Evolutionary conservation across 2,888 invertebrate genomes (phyloP), one percentile per base, ranked within the genome.

Genomic region (Mycalesis mineus): DNA sequence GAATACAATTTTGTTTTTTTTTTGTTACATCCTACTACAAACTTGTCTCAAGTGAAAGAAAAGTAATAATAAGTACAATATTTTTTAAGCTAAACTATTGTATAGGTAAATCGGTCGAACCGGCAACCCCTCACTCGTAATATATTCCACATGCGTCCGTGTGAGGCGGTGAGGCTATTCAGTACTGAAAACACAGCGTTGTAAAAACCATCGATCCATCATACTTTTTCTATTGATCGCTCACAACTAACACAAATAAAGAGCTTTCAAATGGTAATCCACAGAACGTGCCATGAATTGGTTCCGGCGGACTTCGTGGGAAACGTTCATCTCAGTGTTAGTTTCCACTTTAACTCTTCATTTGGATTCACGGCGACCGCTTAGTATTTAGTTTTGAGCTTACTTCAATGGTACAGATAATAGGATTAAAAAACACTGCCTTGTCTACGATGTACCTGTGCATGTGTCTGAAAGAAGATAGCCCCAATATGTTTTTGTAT

Each of bases 241-340:
- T 68, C 72, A 77, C 77, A 81, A 82, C 82, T 60, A 82, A 82
- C 79, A 81, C 84, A 88, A 88, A 89, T 87, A 87, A 84, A 80
- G 73, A 78, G 82, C 80, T 84, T 88, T 88, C 81, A 84, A 85
- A 88, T 85, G 87, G 80, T 87, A 88, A 89, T 88, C 74, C 77
- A 64, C 65, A 68, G 82, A 82, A 87, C 88, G 88, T 89, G 88
- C 76, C 62, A 64, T 66, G 80, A 82, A 84, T 88, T 84, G 81
- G 87, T 88, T 84, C 84, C 82, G 82, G 72, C 67, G 69, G 60
- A 58, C 58, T 75, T 77, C 83, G 86, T 88, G 88, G 86, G 88
- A 88, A 88, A 76, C 76, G 72, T 60, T 63, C 72, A 58, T 57
- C 53, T 11, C 36, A 53, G 53, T 53, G 44, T 45, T 53, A 22